Percentiles rank a stretch among this genome's conserved stretches.
Evolutionary conservation across 2,113 vertebrate genomes (phyloP).

Genomic region (Pluvianellus socialis): DNA sequence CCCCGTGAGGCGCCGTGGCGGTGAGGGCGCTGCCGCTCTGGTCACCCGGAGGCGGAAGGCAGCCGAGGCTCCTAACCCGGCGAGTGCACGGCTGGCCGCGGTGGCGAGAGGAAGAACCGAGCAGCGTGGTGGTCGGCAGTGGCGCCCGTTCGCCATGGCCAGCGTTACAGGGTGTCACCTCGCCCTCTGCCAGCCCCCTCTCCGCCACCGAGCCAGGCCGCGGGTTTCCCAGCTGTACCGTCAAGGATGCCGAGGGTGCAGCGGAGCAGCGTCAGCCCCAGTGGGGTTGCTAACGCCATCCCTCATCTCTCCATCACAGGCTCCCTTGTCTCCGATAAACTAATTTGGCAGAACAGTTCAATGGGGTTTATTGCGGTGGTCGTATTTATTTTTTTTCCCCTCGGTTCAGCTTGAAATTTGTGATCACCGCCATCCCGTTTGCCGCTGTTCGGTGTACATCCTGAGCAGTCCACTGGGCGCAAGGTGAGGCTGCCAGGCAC

Average conservation of each 20-base stretch:
- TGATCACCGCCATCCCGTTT: not conserved
- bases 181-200: not conserved
- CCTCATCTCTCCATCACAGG: not conserved
- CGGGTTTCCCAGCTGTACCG: rapidly evolving
- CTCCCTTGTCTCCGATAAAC: rapidly evolving
- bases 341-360: not conserved
- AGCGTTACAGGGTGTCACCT: rapidly evolving
- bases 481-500: not conserved
- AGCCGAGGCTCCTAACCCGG: rapidly evolving
- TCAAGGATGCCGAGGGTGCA: rapidly evolving
- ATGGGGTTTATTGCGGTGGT: rapidly evolving
- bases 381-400: not conserved
- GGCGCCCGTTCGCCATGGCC: not conserved
- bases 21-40: not conserved
- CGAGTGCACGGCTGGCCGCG: not conserved
- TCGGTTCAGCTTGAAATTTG: not conserved
- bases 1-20: not conserved
- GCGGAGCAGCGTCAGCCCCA: not conserved
- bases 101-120: not conserved
- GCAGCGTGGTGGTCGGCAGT: rapidly evolving
- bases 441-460: rapidly evolving
- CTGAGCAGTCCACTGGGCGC: not conserved
- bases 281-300: rapidly evolving
- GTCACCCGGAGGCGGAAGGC: not conserved
- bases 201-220: rapidly evolving